A percentile compares a stretch with the other conserved stretches of the same genome.
phyloP scores from a whole-genome alignment of 2,113 vertebrate species.

The Cryptotis parvus region DNA sequence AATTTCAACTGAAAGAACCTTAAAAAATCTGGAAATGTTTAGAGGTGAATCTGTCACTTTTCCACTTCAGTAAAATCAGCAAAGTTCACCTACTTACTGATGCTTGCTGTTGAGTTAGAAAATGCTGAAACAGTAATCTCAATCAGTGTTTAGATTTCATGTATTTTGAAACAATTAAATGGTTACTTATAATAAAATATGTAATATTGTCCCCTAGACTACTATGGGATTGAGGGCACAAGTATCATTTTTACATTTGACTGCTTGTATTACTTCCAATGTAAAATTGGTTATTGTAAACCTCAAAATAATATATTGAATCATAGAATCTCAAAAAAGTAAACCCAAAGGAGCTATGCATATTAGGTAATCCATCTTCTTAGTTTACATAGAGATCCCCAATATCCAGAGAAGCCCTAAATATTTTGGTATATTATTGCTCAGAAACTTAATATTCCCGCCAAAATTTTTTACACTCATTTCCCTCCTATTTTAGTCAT shows the following conservation, averaged over 20 bases:
- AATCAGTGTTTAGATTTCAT: conserved; percentile 7
- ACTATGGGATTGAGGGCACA: neutral
- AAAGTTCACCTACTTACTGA: conserved; percentile 46
- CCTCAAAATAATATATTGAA: conserved; percentile 38
- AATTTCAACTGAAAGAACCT: conserved; percentile 28
- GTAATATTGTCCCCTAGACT: conserved; percentile 16
- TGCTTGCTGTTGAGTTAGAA: conserved; percentile 43
- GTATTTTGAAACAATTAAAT: conserved; percentile 50
- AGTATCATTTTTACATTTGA: neutral
- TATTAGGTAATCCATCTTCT: conserved; percentile 21
- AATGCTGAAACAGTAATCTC: conserved; percentile 28
- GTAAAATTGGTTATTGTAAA: conserved; percentile 6
- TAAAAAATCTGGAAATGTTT: conserved; percentile 37
- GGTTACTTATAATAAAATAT: conserved; percentile 22
- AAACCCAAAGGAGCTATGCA: neutral
- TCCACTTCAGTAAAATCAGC: conserved; percentile 57
- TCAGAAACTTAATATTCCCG: conserved; percentile 48
- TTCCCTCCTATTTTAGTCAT: conserved; percentile 40
- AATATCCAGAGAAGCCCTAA: conserved; percentile 41
- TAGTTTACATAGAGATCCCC: neutral
- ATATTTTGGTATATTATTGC: conserved; percentile 47
- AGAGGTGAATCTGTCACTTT: conserved; percentile 34
- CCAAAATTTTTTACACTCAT: conserved; percentile 36
- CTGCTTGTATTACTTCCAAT: conserved; percentile 16
- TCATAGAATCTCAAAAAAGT: conserved; percentile 15